Conservation (phyloP, 2,113 vertebrate genomes). For the Nansenia antarctica region DNA sequence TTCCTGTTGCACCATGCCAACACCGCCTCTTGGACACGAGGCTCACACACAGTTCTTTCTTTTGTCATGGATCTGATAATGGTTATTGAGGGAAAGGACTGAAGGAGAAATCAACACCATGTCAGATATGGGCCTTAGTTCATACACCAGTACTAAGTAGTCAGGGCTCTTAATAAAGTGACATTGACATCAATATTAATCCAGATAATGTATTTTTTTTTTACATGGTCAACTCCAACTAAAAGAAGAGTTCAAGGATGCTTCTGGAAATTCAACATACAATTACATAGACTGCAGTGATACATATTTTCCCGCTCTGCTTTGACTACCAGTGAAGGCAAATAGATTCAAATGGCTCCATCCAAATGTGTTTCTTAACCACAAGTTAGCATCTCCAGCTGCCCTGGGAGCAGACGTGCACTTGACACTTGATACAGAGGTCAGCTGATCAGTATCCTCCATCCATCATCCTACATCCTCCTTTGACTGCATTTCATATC, state of each 20-base stretch:
- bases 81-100: neutral
- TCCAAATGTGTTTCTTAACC: constrained; percentile 9
- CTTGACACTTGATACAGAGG: neutral
- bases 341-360: constrained; percentile 53
- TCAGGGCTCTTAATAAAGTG: neutral
- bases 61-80: neutral
- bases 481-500: neutral
- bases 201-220: neutral
- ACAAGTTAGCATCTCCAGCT: constrained; percentile 16
- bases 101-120: neutral
- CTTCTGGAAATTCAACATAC: neutral
- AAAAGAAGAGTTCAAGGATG: neutral
- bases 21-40: neutral
- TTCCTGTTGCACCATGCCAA: constrained; percentile 18
- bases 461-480: neutral
- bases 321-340: constrained; percentile 51
- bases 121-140: neutral
- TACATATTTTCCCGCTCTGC: constrained; percentile 8
- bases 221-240: no score
- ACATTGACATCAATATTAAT: neutral
- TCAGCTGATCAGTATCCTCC: neutral
- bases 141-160: neutral
- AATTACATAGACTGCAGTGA: neutral
- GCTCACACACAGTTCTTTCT: neutral
- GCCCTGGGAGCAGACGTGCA: neutral